phyloP scores from a whole-genome alignment of 2,888 invertebrate genomes.

The Anoplius nigerrimus region DNA sequence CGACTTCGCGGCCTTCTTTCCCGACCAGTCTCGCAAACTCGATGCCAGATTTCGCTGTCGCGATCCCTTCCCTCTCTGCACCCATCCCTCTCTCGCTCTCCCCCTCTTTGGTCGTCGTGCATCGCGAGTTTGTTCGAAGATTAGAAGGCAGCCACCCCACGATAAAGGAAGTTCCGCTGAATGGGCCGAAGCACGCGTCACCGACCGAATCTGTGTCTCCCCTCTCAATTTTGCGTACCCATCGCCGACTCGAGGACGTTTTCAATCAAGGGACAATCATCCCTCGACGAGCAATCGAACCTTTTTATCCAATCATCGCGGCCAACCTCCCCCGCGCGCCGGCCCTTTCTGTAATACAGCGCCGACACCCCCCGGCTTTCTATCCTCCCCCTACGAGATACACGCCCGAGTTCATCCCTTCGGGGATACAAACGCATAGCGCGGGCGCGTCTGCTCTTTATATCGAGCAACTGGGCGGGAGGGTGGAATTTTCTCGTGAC shows the following conservation, averaged over 20 bases:
- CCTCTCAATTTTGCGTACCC: constrained; percentile 38
- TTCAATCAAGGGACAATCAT: constrained; percentile 66
- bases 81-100: neutral
- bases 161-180: no score
- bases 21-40: neutral
- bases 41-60: neutral
- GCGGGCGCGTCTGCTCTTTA: no score
- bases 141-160: neutral
- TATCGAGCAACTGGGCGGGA: constrained; percentile 6
- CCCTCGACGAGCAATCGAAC: constrained; percentile 61
- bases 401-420: no score
- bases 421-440: no score
- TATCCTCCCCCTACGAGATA: constrained; percentile 26
- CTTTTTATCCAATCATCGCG: constrained; percentile 60
- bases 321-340: neutral
- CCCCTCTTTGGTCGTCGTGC: no score
- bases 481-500: constrained; percentile 9
- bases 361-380: constrained; percentile 17
- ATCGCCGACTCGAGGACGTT: constrained; percentile 54
- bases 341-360: constrained; percentile 14
- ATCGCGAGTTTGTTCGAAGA: neutral
- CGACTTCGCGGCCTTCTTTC: neutral
- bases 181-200: constrained; percentile 3
- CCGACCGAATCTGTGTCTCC: constrained; percentile 6
- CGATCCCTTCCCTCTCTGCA: neutral